Percentiles rank a stretch among this genome's conserved stretches.
Evolutionary conservation across 2,888 invertebrate species (phyloP).

Genomic region (Drosophila mulleri): DNA sequence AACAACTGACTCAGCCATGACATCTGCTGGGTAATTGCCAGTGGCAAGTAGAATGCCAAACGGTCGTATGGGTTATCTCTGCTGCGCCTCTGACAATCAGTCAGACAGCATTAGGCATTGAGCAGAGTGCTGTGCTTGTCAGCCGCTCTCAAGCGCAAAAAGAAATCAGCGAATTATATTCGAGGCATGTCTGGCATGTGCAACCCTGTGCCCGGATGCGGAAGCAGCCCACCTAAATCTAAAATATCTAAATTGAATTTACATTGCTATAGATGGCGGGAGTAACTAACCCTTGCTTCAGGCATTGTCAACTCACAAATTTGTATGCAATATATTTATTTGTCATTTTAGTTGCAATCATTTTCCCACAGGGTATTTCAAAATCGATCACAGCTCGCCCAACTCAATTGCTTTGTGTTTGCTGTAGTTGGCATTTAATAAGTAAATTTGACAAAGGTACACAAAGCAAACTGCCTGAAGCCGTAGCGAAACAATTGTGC

Average conservation of each 20-base stretch:
- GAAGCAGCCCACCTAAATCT: not conserved
- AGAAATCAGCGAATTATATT: constrained; percentile 1
- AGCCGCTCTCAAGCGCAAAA: not conserved
- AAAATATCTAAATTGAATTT: not conserved
- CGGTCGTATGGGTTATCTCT: constrained; percentile 27
- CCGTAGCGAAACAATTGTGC: not conserved
- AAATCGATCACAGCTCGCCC: not conserved
- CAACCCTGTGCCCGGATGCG: not conserved
- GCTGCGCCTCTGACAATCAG: constrained; percentile 8
- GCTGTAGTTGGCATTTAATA: constrained; percentile 22
- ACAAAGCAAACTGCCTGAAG: not conserved
- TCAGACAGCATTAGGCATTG: not conserved
- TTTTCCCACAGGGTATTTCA: not conserved
- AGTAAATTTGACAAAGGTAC: constrained; percentile 23
- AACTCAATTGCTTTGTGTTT: not conserved
- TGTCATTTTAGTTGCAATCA: not conserved
- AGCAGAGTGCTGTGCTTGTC: not conserved
- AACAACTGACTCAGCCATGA: constrained; percentile 21
- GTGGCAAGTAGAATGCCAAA: constrained; percentile 19
- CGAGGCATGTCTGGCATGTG: not conserved
- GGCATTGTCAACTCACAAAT: not conserved
- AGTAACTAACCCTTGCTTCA: too few relatives aligned
- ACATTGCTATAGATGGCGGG: not conserved
- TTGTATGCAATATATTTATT: not conserved
- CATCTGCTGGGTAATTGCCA: constrained; percentile 20